phyloP scores from a whole-genome alignment of 1,140 invertebrate species.

The Limonius californicus region DNA sequence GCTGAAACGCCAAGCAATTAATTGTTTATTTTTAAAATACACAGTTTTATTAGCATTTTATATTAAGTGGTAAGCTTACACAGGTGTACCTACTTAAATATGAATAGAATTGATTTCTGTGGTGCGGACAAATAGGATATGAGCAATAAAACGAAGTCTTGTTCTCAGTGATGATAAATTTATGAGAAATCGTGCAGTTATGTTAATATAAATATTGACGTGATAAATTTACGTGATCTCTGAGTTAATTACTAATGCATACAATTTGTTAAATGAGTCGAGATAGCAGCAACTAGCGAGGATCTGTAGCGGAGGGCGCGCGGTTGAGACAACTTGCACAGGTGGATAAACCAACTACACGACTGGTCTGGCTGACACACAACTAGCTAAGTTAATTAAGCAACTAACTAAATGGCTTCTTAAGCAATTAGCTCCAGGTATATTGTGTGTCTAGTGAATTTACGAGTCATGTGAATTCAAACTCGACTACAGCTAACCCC shows the following conservation, averaged over 20 bases:
- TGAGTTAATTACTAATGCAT: slow-evolving; percentile 21
- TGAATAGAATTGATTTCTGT: too few species aligned
- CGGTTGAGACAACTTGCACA: slow-evolving; percentile 9
- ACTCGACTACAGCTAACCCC: slow-evolving; percentile 28
- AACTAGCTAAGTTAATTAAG: slow-evolving; percentile 38
- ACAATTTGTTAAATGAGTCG: slow-evolving; percentile 22
- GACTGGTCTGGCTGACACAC: slow-evolving; percentile 27
- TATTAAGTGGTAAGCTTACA: too few species aligned
- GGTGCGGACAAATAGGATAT: too few species aligned
- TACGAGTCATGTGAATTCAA: slow-evolving; percentile 39
- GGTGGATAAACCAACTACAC: slow-evolving; percentile 27
- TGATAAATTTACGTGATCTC: slow-evolving; percentile 20
- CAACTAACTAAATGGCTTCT: slow-evolving; percentile 43
- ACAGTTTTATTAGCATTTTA: too few species aligned
- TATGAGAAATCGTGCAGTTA: slow-evolving; percentile 18
- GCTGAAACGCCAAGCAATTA: too few species aligned
- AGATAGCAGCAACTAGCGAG: not conserved
- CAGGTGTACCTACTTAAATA: too few species aligned
- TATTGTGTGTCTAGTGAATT: slow-evolving; percentile 37
- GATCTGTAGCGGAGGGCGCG: slow-evolving; percentile 10
- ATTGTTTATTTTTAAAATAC: too few species aligned
- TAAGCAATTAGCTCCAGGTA: slow-evolving; percentile 40
- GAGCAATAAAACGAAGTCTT: not conserved
- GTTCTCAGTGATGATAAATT: slow-evolving; percentile 11
- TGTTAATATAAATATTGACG: slow-evolving; percentile 25